Evolutionary conservation across 2,888 invertebrate species (phyloP), one percentile per base, ranked within the genome.

Genomic region (Gnatocerus cornutus): DNA sequence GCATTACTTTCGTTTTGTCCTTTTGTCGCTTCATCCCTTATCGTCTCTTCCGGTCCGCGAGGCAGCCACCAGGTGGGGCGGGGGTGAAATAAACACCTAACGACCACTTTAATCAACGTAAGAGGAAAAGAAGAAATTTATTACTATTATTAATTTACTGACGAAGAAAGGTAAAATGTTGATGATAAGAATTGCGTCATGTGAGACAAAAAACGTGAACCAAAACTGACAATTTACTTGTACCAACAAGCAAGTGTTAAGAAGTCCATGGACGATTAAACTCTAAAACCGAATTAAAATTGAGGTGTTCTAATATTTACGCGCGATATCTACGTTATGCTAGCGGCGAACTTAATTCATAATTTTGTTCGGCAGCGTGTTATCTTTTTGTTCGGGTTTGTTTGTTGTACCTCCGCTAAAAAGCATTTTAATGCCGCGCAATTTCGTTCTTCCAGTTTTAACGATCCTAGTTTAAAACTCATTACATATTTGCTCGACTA

Each of bases 1-100:
- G 76, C 82, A 80, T 81, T 81, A 81, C 77, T 81, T 81, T 80
- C 79, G 75, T 79, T 80, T 80, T 77, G 74, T 72, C 29, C 59
- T 59, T 59, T 67, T 67, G 66, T 67, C 59, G 59, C 59, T 50
- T 50, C 50, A 16, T 55, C 55, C 46, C 56, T 67, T 59, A 59
- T 59, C 66, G 59, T 16, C 50, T 13, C 56, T 67, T 67, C 59
- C 66, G 45, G 41, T 67, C 39, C 50, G 50, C 14, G 45, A 45
- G 39, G 39, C 66, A 50, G 7, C 1, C 16, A 12, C 53, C 58
- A 67, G 66, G 50, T 58, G 52, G 43, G 29, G 21, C 16, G 7
- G 33, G 30, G 33, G 21, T 8, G 27, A 46, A 59, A 43, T 43
- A 43, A 56, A 56, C 10, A 56, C 43, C 43, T 29, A 56, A 41